Conservation (phyloP, 2,888 invertebrate genomes). For the Acheta domesticus region DNA sequence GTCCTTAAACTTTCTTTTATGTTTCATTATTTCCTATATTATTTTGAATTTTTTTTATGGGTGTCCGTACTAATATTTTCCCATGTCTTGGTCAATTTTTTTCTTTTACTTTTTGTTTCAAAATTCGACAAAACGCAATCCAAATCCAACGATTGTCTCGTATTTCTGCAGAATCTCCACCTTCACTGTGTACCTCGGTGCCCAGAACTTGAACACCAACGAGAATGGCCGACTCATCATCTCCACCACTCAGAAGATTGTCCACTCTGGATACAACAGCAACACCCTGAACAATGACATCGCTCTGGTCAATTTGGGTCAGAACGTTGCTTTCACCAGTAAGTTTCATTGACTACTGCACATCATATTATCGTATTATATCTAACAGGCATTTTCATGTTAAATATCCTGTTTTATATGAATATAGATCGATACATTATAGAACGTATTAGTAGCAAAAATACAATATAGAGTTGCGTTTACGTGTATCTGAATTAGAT, state of each 20-base stretch:
- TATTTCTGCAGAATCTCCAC: not conserved
- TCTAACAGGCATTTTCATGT: too few species aligned
- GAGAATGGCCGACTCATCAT: conserved; percentile 43
- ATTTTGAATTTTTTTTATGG: too few species aligned
- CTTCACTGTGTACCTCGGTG: not conserved
- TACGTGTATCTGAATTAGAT: not conserved
- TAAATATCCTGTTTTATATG: too few species aligned
- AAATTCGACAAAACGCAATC: too few species aligned
- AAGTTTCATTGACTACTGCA: not conserved
- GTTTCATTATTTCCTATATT: too few species aligned
- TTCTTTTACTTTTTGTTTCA: too few species aligned
- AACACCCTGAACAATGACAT: conserved; percentile 47
- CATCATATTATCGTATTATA: not conserved
- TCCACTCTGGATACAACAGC: conserved; percentile 46
- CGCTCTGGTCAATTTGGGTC: conserved; percentile 48
- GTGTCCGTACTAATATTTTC: too few species aligned
- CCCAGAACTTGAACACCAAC: not conserved
- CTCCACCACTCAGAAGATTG: conserved; percentile 41
- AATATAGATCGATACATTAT: too few species aligned
- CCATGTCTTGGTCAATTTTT: too few species aligned
- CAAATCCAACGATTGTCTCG: too few species aligned
- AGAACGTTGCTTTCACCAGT: not conserved
- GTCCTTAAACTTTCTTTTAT: too few species aligned
- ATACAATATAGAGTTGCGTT: not conserved
- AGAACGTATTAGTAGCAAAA: not conserved